Evolutionary conservation across 2,113 vertebrate species (phyloP).

Genomic region (Cyprinus carpio): DNA sequence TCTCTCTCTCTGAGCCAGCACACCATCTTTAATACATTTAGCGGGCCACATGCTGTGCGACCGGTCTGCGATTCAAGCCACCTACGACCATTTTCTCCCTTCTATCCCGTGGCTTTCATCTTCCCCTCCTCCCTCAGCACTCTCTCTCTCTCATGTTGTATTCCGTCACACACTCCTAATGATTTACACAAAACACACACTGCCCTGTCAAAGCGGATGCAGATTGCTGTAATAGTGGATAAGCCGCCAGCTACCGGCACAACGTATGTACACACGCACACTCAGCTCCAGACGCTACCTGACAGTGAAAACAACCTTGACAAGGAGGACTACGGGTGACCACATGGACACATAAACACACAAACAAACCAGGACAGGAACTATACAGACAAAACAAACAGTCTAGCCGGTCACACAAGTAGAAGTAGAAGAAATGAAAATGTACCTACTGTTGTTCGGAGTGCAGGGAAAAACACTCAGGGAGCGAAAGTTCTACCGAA

Average conservation of each 20-base stretch:
- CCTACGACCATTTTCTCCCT: constrained; percentile 67
- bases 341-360: constrained; percentile 63
- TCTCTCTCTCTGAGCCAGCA: constrained; percentile 26
- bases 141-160: constrained; percentile 5
- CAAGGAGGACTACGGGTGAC: constrained; percentile 57
- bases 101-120: constrained; percentile 56
- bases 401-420: constrained; percentile 57
- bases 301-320: constrained; percentile 76
- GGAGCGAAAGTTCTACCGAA: constrained; percentile 96
- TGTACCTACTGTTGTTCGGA: constrained; percentile 99
- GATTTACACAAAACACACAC: constrained; percentile 39
- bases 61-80: constrained; percentile 74
- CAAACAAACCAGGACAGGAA: constrained; percentile 26
- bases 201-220: constrained; percentile 20
- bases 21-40: constrained; percentile 62
- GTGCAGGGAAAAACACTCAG: constrained; percentile 97
- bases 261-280: constrained; percentile 37
- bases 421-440: constrained; percentile 75
- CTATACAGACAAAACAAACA: constrained; percentile 57
- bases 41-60: constrained; percentile 75
- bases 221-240: constrained; percentile 42
- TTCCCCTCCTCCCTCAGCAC: constrained; percentile 38
- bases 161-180: constrained; percentile 12
- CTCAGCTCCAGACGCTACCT: constrained; percentile 63
- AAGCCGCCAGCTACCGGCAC: constrained; percentile 44